Evolutionary conservation across 1,140 invertebrate species (phyloP).

Genomic region (Asbolus verrucosus): DNA sequence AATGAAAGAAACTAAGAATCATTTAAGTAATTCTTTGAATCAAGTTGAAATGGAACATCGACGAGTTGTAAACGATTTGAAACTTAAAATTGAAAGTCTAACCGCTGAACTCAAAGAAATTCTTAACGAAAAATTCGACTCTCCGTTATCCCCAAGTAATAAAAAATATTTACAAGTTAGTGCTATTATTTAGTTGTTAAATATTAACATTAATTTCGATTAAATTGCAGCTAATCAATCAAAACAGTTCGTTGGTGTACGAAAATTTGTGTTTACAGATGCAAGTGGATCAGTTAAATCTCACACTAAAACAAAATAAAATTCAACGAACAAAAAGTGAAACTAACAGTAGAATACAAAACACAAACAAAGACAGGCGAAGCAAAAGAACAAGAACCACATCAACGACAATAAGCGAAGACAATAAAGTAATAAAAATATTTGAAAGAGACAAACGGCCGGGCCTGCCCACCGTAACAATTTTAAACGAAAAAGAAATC

Average conservation of each 20-base stretch:
- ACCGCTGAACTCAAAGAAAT: conserved; percentile 55
- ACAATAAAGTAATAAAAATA: conserved; percentile 54
- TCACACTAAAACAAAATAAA: conserved; percentile 55
- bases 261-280: conserved; percentile 62
- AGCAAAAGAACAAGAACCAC: conserved; percentile 45
- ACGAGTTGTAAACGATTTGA: conserved; percentile 56
- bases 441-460: conserved; percentile 52
- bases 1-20: conserved; percentile 63
- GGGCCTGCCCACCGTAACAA: conserved; percentile 48
- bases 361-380: conserved; percentile 54
- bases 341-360: conserved; percentile 57
- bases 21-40: conserved; percentile 56
- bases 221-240: conserved; percentile 60
- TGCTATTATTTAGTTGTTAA: background rate
- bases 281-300: conserved; percentile 59
- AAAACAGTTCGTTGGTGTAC: conserved; percentile 61
- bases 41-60: conserved; percentile 56
- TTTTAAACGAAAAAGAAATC: conserved; percentile 13
- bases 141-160: conserved; percentile 60
- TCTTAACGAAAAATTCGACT: conserved; percentile 56
- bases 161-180: conserved; percentile 63
- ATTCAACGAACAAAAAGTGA: conserved; percentile 51
- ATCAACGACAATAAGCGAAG: conserved; percentile 13
- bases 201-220: conserved; percentile 16
- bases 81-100: conserved; percentile 55